A percentile compares a stretch with the other conserved stretches of the same genome.
These are phyloP conservation scores for Drosophila rhopaloa DNA, from an alignment of 1,140 invertebrate genomes.

Conservation along the genomic window DNA sequence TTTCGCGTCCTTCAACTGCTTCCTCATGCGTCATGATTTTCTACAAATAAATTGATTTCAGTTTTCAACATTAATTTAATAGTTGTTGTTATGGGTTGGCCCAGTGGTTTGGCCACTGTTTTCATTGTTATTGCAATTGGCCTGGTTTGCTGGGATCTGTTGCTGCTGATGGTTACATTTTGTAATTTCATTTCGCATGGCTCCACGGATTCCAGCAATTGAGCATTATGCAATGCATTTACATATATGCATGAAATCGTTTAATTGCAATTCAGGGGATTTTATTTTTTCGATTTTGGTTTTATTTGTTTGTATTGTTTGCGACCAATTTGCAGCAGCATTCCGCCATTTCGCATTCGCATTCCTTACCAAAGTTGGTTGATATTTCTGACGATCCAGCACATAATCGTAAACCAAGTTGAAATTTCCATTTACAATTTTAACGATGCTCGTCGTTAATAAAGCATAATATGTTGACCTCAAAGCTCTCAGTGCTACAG, in stretches of 20 bases:
- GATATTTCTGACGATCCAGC: not conserved
- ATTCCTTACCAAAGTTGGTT: constrained; percentile 9
- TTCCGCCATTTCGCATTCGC: constrained; percentile 5
- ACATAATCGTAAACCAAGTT: constrained; percentile 24
- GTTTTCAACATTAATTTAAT: constrained; percentile 65
- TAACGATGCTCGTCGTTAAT: constrained; percentile 38
- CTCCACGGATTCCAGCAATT: constrained; percentile 48
- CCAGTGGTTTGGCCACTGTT: constrained; percentile 23
- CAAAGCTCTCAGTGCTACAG: constrained; percentile 17
- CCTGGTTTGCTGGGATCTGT: constrained; percentile 5
- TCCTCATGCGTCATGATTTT: constrained; percentile 51
- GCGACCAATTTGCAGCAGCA: constrained; percentile 43
- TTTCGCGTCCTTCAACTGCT: not conserved
- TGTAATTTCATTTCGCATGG: constrained; percentile 59
- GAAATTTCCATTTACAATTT: constrained; percentile 37
- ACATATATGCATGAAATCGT: constrained; percentile 53
- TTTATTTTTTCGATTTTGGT: constrained; percentile 27
- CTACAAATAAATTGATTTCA: constrained; percentile 66
- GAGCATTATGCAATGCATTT: constrained; percentile 50
- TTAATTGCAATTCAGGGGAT: constrained; percentile 54
- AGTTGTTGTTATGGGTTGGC: constrained; percentile 53
- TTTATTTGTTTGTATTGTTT: constrained; percentile 50
- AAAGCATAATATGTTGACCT: constrained; percentile 46
- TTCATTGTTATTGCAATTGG: constrained; percentile 58
- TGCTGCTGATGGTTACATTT: constrained; percentile 52